Evolutionary conservation across 2,113 vertebrate species (phyloP).

Genomic region (Ameiurus melas): DNA sequence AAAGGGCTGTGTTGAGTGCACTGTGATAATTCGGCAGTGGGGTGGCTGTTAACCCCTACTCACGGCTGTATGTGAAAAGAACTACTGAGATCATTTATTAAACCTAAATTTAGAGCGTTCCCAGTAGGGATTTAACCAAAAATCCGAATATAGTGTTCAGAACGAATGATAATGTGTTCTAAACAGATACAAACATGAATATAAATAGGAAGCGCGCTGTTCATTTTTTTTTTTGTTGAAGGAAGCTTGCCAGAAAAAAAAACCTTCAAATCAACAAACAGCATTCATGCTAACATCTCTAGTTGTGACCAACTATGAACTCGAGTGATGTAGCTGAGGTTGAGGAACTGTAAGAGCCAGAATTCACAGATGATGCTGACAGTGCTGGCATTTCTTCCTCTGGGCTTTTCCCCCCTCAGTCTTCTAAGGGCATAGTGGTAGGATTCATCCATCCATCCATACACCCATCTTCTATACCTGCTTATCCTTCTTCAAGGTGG

Average conservation of each 20-base stretch:
- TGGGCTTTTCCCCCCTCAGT: neutral
- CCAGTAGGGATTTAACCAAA: neutral
- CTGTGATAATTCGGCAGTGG: neutral
- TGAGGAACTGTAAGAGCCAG: neutral
- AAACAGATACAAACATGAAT: neutral
- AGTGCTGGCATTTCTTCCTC: neutral
- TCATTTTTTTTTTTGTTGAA: neutral
- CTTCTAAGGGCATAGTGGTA: neutral
- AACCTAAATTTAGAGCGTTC: neutral
- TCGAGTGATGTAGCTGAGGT: neutral
- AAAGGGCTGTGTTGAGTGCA: neutral
- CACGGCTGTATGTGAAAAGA: conserved; percentile 1
- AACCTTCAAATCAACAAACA: too few relatives aligned
- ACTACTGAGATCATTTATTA: conserved; percentile 11
- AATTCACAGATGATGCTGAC: neutral
- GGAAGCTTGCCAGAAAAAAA: neutral
- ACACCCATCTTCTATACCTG: too few relatives aligned
- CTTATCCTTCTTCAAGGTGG: neutral
- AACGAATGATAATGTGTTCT: neutral
- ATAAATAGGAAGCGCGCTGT: neutral
- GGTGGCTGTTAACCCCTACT: neutral
- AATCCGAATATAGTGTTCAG: neutral
- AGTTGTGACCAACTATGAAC: neutral
- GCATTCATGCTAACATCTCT: neutral
- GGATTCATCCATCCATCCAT: too few relatives aligned